These are phyloP conservation scores for Toxotes jaculatrix DNA, from an alignment of 2,113 vertebrate genomes.

Conservation along the genomic window DNA sequence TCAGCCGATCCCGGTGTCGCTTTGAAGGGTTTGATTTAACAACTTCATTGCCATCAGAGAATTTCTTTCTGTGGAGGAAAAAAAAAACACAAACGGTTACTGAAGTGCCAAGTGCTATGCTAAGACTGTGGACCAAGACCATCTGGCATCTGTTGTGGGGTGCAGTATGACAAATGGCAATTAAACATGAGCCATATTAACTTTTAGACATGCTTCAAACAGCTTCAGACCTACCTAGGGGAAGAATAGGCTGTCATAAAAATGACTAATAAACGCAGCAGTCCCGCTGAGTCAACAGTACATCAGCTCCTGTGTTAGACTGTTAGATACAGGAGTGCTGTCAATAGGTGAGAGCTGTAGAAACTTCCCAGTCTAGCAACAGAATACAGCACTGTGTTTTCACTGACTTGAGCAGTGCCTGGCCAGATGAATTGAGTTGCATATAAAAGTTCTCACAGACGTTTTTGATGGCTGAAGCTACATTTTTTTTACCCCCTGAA, in stretches of 20 bases:
- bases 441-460: neutral
- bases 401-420: no score
- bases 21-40: conserved; percentile 88
- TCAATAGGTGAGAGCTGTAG: neutral
- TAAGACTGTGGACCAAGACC: neutral
- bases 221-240: neutral
- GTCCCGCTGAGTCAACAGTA: neutral
- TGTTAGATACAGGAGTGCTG: neutral
- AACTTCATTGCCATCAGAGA: conserved; percentile 34
- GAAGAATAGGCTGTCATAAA: neutral
- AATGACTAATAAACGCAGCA: no score
- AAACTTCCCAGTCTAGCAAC: no score
- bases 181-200: conserved; percentile 20
- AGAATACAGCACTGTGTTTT: no score
- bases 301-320: neutral
- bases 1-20: conserved; percentile 85
- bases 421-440: neutral
- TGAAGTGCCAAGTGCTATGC: neutral
- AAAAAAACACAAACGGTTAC: neutral
- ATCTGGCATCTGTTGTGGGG: neutral
- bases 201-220: neutral
- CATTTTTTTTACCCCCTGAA: no score
- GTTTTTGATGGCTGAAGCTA: no score
- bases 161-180: conserved; percentile 22
- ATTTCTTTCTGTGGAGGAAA: conserved; percentile 69